Conservation (phyloP, 2,113 vertebrate species). For the Thymallus thymallus region DNA sequence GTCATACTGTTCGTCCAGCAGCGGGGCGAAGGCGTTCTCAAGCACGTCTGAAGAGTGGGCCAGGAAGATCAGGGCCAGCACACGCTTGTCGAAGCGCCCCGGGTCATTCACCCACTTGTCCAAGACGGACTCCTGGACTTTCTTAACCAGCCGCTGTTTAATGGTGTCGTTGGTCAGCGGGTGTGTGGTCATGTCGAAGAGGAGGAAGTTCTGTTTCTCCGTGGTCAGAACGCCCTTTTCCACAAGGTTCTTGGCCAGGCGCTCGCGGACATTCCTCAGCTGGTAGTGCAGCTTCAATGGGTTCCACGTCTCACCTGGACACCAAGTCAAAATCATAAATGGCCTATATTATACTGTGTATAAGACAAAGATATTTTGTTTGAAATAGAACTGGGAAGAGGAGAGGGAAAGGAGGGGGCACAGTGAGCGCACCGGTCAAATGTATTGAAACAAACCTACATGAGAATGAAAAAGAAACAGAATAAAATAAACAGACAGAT, state of each 20-base stretch:
- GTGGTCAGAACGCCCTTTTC: slow-evolving; percentile 97
- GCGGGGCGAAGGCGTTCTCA: slow-evolving; percentile 95
- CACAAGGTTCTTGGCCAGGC: slow-evolving; percentile 95
- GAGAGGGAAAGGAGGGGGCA: no score
- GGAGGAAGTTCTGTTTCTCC: slow-evolving; percentile 98
- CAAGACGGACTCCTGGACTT: slow-evolving; percentile 92
- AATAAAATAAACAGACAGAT: background rate
- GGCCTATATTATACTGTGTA: background rate
- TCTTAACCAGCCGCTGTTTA: slow-evolving; percentile 94
- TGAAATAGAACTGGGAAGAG: background rate
- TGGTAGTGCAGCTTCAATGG: slow-evolving; percentile 96
- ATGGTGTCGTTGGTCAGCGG: slow-evolving; percentile 94
- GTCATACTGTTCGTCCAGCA: slow-evolving; percentile 96
- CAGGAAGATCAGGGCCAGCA: slow-evolving; percentile 90
- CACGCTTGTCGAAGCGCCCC: slow-evolving; percentile 93
- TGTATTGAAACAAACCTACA: no score
- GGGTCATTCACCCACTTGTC: slow-evolving; percentile 97
- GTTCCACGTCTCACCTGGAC: slow-evolving; percentile 95
- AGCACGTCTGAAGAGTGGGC: slow-evolving; percentile 95
- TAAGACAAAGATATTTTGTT: background rate
- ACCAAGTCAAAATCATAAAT: background rate
- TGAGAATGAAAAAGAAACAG: no score
- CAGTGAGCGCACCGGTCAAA: no score
- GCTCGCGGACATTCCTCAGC: slow-evolving; percentile 90
- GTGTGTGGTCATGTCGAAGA: slow-evolving; percentile 98